Base-by-base conservation (phyloP, 2,113 vertebrate genomes). In the Gobiocypris rarus region DNA sequence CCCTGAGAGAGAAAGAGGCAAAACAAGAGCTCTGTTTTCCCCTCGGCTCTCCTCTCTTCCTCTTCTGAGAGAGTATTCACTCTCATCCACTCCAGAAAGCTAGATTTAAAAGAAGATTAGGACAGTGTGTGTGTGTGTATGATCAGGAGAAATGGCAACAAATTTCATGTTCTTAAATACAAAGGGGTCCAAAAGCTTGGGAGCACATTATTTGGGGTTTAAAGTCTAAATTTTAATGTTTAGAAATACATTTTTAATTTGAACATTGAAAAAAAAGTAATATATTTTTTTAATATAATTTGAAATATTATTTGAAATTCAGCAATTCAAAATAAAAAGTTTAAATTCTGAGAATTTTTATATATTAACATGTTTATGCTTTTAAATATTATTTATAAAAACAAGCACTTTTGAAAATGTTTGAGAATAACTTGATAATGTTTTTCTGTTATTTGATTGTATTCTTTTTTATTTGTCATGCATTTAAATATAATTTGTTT, bases 1-100 rank as follows among this genome's bases (percentile, higher is more conserved):
- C 84, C 78, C 80, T 45, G 83, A 83, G 83, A 74, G 81, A 85
- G 82, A 78, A 74, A 71, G 76, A 85, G 76, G 43, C 74, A 85
- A 83, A 80, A 83, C 86, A 85, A 85, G 56, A 76, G 61, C 75
- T 75, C 17, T 67, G 54, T 85, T 75, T 86, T 58, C 67, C 71
- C 61, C 81, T 76, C 43, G 19, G 77, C 67, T 73, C 50, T 19
- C 24, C 54, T 48, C 34, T 48, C 73, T 67, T 82, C 67, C 22
- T 41, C 61, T 83, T 77, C 54, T 76, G 79, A 65, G 59, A 65
- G 43, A 79, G 76, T 11, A 38, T 80, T 50, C 41, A 50, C 61
- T 80, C 59, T 48, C 43, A 67, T 63, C 59, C 78, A 80, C 45
- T 67, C 58, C 10, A 67, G 78, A 63, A 67, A 80, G 59, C 24